phyloP scores from a whole-genome alignment of 2,797 vertebrate species.

The Lindbergichthys nudifrons region DNA sequence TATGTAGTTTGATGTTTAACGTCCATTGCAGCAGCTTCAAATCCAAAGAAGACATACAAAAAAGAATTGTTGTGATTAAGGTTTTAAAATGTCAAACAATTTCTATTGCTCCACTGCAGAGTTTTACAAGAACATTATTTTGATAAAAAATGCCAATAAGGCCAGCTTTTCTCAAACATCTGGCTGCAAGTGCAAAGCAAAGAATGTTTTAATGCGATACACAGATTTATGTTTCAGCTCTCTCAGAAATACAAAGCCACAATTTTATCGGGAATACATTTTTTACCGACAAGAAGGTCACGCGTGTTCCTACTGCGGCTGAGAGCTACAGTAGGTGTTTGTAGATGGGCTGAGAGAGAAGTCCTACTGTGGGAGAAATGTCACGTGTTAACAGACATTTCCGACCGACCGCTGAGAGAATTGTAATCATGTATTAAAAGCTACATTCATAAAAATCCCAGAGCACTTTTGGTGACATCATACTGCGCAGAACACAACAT shows the following conservation, averaged over 20 bases:
- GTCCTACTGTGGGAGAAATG: background rate
- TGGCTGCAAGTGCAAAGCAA: background rate
- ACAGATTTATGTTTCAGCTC: background rate
- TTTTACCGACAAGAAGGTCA: background rate
- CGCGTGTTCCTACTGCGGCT: background rate
- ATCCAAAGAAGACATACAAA: background rate
- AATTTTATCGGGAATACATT: background rate
- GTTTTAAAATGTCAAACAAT: background rate
- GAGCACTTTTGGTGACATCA: background rate
- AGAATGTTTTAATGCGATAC: background rate
- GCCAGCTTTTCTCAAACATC: background rate
- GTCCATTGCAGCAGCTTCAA: background rate
- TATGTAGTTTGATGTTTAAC: background rate
- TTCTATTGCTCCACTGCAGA: too few species aligned
- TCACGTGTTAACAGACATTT: background rate
- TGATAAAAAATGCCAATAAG: background rate
- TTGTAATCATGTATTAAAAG: constrained; percentile 1
- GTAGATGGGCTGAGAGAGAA: background rate
- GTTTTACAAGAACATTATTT: background rate
- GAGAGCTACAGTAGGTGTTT: background rate
- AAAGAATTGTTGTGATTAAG: background rate
- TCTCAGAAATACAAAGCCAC: background rate
- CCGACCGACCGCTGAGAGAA: background rate
- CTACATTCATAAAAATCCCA: background rate
- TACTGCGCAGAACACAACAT: background rate